phyloP scores from a whole-genome alignment of 2,113 vertebrate genomes.

The Anser cygnoides region DNA sequence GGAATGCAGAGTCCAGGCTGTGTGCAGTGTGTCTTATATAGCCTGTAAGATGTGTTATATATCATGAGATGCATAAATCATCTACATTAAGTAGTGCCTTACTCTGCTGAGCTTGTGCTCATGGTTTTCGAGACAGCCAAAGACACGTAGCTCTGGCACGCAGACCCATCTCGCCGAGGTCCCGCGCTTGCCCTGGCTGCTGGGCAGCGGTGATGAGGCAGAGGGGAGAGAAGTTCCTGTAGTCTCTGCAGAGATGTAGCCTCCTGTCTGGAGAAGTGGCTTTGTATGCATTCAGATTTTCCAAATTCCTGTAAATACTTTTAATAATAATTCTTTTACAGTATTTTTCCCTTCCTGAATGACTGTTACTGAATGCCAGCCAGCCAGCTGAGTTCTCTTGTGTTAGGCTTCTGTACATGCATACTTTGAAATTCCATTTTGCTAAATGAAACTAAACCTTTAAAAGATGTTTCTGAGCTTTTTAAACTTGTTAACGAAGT shows the following conservation, averaged over 20 bases:
- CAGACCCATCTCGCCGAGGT: fast-evolving
- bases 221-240: neutral
- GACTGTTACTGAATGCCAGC: neutral
- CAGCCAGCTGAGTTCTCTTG: neutral
- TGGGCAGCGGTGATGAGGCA: fast-evolving
- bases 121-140: neutral
- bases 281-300: slow-evolving; percentile 15
- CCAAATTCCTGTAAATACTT: slow-evolving; percentile 32
- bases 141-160: fast-evolving
- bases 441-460: neutral
- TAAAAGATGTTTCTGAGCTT: neutral
- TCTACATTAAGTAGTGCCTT: fast-evolving
- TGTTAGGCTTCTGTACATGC: neutral
- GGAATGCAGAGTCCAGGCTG: neutral
- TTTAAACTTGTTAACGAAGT: neutral
- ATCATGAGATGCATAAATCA: neutral
- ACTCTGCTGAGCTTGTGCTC: neutral
- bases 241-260: neutral
- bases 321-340: neutral
- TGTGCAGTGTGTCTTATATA: neutral
- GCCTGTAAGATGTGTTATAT: no score
- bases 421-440: neutral
- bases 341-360: neutral
- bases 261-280: neutral
- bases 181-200: neutral